Conservation (phyloP, 1,140 invertebrate genomes). For the Papilio helenus region DNA sequence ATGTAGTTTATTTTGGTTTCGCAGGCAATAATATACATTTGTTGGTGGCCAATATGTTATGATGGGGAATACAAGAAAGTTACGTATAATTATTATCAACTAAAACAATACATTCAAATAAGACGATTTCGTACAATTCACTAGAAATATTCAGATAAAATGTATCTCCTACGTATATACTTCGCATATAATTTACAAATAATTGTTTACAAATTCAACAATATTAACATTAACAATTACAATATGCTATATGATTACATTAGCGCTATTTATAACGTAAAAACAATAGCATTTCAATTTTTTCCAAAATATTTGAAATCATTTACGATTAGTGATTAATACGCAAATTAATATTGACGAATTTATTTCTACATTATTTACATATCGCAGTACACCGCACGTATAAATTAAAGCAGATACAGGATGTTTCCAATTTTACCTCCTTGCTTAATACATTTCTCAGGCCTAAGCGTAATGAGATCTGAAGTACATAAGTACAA, state of each 20-base stretch:
- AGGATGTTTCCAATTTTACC: not conserved
- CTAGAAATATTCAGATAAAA: slow-evolving; percentile 42
- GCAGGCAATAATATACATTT: slow-evolving; percentile 63
- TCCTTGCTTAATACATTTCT: not conserved
- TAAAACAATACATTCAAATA: slow-evolving; percentile 29
- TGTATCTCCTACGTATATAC: not conserved
- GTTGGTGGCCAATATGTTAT: slow-evolving; percentile 55
- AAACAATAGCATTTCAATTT: slow-evolving; percentile 26
- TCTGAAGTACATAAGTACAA: not conserved
- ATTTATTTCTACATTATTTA: slow-evolving; percentile 34
- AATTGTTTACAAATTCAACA: slow-evolving; percentile 61
- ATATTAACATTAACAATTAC: slow-evolving; percentile 61
- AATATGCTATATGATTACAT: slow-evolving; percentile 44
- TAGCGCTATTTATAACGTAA: slow-evolving; percentile 38
- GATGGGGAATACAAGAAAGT: slow-evolving; percentile 19
- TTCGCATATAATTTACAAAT: slow-evolving; percentile 49
- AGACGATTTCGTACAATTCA: slow-evolving; percentile 2
- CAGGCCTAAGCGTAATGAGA: not conserved
- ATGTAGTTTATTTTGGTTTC: slow-evolving; percentile 59
- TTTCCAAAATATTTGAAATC: slow-evolving; percentile 4
- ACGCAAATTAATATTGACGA: slow-evolving; percentile 20
- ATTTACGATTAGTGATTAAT: slow-evolving; percentile 22
- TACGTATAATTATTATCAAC: slow-evolving; percentile 34
- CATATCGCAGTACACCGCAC: slow-evolving; percentile 23
- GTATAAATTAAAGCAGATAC: slow-evolving; percentile 32